Percentiles rank a stretch among this genome's conserved stretches.
phyloP scores from a whole-genome alignment of 2,113 vertebrate species.

The Perca schrenkii region DNA sequence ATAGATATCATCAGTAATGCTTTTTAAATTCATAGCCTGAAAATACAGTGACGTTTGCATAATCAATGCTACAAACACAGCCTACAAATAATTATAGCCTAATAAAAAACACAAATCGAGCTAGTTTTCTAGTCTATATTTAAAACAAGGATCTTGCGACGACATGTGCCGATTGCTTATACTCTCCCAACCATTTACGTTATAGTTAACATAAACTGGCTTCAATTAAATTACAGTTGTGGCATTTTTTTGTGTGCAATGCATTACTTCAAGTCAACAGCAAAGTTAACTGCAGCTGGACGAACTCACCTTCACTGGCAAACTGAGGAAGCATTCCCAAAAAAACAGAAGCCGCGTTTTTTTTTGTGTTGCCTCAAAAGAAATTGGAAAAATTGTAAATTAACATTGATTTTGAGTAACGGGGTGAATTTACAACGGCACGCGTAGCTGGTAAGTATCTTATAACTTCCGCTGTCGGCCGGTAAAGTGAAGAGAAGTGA shows the following conservation, averaged over 20 bases:
- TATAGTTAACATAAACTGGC: background rate
- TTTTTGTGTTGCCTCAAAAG: slow-evolving; percentile 28
- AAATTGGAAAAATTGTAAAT: slow-evolving; percentile 21
- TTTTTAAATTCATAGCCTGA: background rate
- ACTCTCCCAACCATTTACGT: background rate
- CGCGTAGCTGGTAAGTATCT: background rate
- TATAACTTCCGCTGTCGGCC: background rate
- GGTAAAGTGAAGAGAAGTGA: slow-evolving; percentile 14
- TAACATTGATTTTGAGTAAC: slow-evolving; percentile 1
- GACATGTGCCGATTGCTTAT: background rate
- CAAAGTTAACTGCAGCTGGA: slow-evolving; percentile 21
- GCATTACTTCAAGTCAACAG: background rate
- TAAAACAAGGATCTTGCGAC: background rate
- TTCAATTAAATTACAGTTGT: background rate
- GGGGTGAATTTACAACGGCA: background rate
- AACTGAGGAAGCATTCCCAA: slow-evolving; percentile 77
- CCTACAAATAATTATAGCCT: too few relatives aligned
- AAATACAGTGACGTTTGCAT: background rate
- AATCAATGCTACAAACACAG: background rate
- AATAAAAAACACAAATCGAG: background rate
- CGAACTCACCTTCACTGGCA: slow-evolving; percentile 71
- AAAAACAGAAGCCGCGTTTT: slow-evolving; percentile 41
- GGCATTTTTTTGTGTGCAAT: background rate
- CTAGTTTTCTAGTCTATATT: background rate
- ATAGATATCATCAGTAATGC: background rate